Evolutionary conservation across 2,888 invertebrate genomes (phyloP).

Genomic region (Hydropsyche betteni): DNA sequence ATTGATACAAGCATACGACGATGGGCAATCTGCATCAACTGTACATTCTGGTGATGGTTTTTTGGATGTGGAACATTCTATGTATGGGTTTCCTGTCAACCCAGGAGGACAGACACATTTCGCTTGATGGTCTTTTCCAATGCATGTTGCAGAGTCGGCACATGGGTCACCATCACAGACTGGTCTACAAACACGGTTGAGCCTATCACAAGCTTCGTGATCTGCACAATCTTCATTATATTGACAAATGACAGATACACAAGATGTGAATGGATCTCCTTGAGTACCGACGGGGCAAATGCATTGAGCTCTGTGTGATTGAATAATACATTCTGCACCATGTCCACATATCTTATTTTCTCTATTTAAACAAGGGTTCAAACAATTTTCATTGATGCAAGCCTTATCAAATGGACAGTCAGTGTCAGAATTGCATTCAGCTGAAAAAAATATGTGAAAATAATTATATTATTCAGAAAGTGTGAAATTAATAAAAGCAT

Average conservation of each 20-base stretch:
- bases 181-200: conserved; percentile 83
- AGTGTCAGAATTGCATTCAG: conserved; percentile 80
- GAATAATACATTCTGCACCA: conserved; percentile 78
- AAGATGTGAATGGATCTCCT: conserved; percentile 83
- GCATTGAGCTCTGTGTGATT: conserved; percentile 82
- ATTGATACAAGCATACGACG: conserved; percentile 80
- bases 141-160: conserved; percentile 79
- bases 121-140: conserved; percentile 78
- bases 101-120: conserved; percentile 80
- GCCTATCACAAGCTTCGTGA: conserved; percentile 83
- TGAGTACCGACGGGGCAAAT: conserved; percentile 86
- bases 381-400: conserved; percentile 81
- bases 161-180: conserved; percentile 86
- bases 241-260: conserved; percentile 84
- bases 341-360: conserved; percentile 75
- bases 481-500: conserved; percentile 33
- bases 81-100: conserved; percentile 80
- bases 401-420: conserved; percentile 87
- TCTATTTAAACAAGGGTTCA: conserved; percentile 77
- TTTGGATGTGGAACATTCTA: conserved; percentile 66
- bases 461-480: not conserved
- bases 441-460: conserved; percentile 61
- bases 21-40: conserved; percentile 79
- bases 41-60: conserved; percentile 69
- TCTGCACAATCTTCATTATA: conserved; percentile 90